Evolutionary conservation across 2,888 invertebrate genomes (phyloP).

Genomic region (Achlya flavicornis): DNA sequence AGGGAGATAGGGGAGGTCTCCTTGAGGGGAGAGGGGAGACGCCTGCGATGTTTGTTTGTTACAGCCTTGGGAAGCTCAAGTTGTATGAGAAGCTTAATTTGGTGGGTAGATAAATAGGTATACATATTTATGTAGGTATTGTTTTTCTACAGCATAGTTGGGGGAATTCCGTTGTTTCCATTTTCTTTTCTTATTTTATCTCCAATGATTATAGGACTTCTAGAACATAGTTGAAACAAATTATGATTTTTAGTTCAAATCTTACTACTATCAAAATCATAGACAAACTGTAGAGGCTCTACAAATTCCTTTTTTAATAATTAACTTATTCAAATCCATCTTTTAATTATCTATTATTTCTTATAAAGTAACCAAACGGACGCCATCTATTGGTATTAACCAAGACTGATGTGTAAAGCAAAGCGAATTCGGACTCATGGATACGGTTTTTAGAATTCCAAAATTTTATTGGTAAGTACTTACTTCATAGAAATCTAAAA

Average conservation of each 20-base stretch:
- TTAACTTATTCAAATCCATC: not conserved
- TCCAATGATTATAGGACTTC: slow-evolving; percentile 1
- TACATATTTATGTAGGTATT: slow-evolving; percentile 23
- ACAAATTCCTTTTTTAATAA: not conserved
- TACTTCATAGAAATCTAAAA: no score
- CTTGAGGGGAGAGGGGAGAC: slow-evolving; percentile 36
- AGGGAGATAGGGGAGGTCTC: slow-evolving; percentile 34
- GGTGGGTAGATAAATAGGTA: slow-evolving; percentile 48
- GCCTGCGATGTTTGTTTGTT: slow-evolving; percentile 49
- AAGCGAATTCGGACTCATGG: not conserved
- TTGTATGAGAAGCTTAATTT: slow-evolving; percentile 49
- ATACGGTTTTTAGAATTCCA: not conserved
- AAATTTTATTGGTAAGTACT: not conserved
- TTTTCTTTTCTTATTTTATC: slow-evolving; percentile 32
- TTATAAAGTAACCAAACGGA: not conserved
- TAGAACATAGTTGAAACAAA: not conserved
- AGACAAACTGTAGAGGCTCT: not conserved
- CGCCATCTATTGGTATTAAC: not conserved
- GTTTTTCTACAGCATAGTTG: slow-evolving; percentile 33
- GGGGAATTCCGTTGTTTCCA: slow-evolving; percentile 30
- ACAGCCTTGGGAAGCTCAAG: slow-evolving; percentile 45
- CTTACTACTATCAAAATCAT: no score
- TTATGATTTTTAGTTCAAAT: not conserved
- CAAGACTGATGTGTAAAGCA: not conserved
- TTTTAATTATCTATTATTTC: not conserved